phyloP scores from a whole-genome alignment of 2,888 invertebrate species.

The Stenodera caucasica region DNA sequence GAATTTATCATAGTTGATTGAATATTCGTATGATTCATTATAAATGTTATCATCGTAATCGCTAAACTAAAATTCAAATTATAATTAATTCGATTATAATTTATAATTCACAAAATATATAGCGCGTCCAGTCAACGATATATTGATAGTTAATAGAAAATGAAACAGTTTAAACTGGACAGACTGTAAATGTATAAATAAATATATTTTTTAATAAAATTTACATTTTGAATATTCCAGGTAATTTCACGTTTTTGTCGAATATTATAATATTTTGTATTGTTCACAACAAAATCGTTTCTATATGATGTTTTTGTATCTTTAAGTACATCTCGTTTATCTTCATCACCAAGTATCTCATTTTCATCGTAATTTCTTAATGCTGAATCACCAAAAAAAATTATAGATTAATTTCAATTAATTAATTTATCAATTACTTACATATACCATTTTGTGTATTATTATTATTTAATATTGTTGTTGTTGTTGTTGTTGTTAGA shows the following conservation, averaged over 20 bases:
- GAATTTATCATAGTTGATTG: constrained; percentile 10
- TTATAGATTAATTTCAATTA: neutral
- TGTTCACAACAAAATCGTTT: constrained; percentile 41
- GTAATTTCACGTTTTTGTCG: constrained; percentile 32
- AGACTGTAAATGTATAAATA: too few relatives aligned
- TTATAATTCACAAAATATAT: too few relatives aligned
- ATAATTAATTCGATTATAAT: neutral
- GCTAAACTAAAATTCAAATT: constrained; percentile 16
- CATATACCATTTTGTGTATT: constrained; percentile 18
- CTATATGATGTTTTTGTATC: constrained; percentile 40
- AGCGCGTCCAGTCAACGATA: too few relatives aligned
- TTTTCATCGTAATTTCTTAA: constrained; percentile 34
- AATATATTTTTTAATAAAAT: neutral
- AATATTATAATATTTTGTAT: constrained; percentile 44
- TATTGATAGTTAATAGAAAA: too few relatives aligned
- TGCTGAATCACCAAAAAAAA: neutral
- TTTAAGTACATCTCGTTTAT: constrained; percentile 37
- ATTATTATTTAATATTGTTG: constrained; percentile 11
- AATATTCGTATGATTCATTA: constrained; percentile 15
- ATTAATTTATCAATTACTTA: constrained; percentile 11
- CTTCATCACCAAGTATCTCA: constrained; percentile 41
- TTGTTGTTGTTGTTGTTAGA: constrained; percentile 1
- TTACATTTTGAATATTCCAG: constrained; percentile 18
- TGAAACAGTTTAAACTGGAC: too few relatives aligned
- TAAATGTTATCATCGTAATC: constrained; percentile 14